These are phyloP conservation scores for Mechanitis mazaeus DNA, from an alignment of 2,888 invertebrate genomes.

Conservation along the genomic window DNA sequence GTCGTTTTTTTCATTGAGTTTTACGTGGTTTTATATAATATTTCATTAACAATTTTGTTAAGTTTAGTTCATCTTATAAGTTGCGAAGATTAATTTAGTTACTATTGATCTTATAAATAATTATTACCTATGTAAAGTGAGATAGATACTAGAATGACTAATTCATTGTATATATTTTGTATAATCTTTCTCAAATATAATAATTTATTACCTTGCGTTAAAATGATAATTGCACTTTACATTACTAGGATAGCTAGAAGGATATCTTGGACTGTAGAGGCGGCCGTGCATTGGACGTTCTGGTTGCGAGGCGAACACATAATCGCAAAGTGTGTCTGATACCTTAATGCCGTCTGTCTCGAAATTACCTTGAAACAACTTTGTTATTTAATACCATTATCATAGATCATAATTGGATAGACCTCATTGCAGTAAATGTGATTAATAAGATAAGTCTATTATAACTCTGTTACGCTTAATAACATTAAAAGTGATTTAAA, in stretches of 20 bases:
- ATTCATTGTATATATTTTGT: not conserved
- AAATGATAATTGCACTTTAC: slow-evolving; percentile 92
- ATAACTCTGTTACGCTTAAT: not conserved
- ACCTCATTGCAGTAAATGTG: not conserved
- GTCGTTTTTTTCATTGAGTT: too few relatives aligned
- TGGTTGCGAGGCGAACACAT: slow-evolving; percentile 86
- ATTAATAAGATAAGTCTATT: not conserved
- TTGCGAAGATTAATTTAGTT: too few relatives aligned
- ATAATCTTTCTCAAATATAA: not conserved
- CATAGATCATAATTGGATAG: not conserved
- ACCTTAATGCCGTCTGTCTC: slow-evolving; percentile 87
- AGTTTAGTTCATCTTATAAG: too few relatives aligned
- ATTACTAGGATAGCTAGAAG: slow-evolving; percentile 95
- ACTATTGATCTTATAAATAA: too few relatives aligned
- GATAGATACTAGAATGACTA: not conserved
- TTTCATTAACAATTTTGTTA: too few relatives aligned
- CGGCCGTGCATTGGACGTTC: slow-evolving; percentile 82
- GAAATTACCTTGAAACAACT: slow-evolving; percentile 81
- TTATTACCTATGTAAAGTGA: too few relatives aligned
- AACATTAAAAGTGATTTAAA: not conserved
- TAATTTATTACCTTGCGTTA: slow-evolving; percentile 82
- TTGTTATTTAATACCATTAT: not conserved
- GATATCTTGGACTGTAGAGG: slow-evolving; percentile 95
- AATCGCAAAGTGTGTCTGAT: slow-evolving; percentile 88
- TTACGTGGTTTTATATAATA: too few relatives aligned